Percentiles rank a stretch among this genome's conserved stretches.
phyloP scores from a whole-genome alignment of 2,113 vertebrate genomes.

The Murina feae region DNA sequence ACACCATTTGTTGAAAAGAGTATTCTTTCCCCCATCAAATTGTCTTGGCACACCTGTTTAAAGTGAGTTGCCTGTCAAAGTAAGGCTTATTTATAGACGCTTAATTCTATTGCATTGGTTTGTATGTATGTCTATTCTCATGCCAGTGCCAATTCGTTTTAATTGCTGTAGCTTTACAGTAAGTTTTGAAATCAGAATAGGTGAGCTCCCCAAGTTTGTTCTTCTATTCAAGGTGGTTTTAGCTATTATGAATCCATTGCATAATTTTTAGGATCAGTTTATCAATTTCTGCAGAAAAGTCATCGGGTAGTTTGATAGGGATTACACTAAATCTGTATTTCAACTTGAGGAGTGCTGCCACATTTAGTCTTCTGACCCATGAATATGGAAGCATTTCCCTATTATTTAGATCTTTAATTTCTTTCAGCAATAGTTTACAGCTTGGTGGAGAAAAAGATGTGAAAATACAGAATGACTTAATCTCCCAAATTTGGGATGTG shows the following conservation, averaged over 20 bases:
- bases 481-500: neutral
- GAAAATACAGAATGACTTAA: neutral
- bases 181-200: neutral
- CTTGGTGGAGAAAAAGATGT: neutral
- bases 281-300: neutral
- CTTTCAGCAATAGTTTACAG: neutral
- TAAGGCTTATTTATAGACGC: neutral
- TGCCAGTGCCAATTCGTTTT: neutral
- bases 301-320: neutral
- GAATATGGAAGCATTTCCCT: neutral
- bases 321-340: neutral
- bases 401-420: neutral
- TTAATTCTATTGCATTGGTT: neutral
- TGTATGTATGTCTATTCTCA: neutral
- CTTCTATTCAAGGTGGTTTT: neutral
- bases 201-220: neutral
- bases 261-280: neutral
- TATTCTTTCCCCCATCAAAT: neutral
- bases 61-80: neutral
- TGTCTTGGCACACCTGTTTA: neutral
- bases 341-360: neutral
- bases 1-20: neutral
- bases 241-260: neutral
- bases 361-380: neutral
- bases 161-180: neutral